phyloP scores from a whole-genome alignment of 2,888 invertebrate species.

The Sphinx pinastri region DNA sequence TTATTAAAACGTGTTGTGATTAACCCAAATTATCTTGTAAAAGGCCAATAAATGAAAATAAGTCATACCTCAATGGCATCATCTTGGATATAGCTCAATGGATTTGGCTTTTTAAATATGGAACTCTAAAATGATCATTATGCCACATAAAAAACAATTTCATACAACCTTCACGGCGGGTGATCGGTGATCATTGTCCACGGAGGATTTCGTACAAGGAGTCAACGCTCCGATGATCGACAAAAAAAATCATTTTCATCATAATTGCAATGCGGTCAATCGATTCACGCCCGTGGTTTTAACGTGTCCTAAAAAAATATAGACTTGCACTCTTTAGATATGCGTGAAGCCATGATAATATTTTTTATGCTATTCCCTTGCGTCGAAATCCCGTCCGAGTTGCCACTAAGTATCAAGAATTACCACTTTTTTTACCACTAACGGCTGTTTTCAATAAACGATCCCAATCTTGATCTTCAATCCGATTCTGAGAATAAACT shows the following conservation, averaged over 20 bases:
- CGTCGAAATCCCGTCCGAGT: no score
- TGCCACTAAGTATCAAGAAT: no score
- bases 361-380: not conserved
- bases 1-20: no score
- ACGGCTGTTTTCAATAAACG: no score
- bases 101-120: no score
- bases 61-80: no score
- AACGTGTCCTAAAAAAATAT: not conserved
- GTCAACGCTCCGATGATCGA: slow-evolving; percentile 43
- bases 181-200: slow-evolving; percentile 41
- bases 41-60: no score
- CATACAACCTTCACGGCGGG: slow-evolving; percentile 26
- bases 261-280: slow-evolving; percentile 16
- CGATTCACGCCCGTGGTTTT: not conserved
- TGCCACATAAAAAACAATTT: slow-evolving; percentile 28
- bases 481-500: no score
- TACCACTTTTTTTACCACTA: no score
- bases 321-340: not conserved
- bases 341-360: not conserved
- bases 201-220: slow-evolving; percentile 46
- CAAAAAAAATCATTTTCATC: slow-evolving; percentile 29
- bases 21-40: no score
- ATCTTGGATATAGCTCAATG: no score
- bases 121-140: not conserved
- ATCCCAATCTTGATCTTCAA: no score